Base-by-base conservation (phyloP, 2,888 invertebrate species). In the Drosophila helvetica region DNA sequence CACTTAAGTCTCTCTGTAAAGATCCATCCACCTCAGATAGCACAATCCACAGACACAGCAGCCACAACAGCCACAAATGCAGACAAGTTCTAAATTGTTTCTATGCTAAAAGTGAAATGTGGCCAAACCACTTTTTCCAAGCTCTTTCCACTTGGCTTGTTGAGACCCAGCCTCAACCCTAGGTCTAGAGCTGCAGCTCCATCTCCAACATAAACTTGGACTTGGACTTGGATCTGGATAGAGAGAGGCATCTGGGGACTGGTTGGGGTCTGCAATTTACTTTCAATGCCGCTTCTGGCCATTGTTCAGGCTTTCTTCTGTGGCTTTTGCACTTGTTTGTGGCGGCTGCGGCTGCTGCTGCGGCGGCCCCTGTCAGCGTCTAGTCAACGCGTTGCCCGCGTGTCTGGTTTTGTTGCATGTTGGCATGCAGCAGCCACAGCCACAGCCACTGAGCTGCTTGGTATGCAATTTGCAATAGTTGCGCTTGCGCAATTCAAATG, bases 101-200 rank as follows among this genome's bases (percentile, higher is more conserved):
- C 82, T 88, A 82, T 86, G 88, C 86, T 86, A 86, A 86, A 86
- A 86, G 86, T 86, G 86, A 86, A 86, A 86, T 86, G 86, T 83
- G 75, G 75, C 77, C 66, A 82, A 86, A 80, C 88, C 72, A 75
- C 88, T 86, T 86, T 80, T 85, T 80, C 65, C 62, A 45, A 66
- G 68, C 67, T 66, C 61, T 57, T 48, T 46, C 53, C 45, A 43
- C 46, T 19, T 15, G 46, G 46, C 54, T 42, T 38, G 33, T 3
- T 12, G 33, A 12, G 12, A 15, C 33, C 33, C 33, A 33, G 33
- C 27, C 2, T 27, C 27, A 27, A 33, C 12, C 33, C 12, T 12
- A 33, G 27, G 7, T 27, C 27, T 7, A 27, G 30, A 30, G 10
- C 22, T 22, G 33, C 30, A 30, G 2, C 38, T 7, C 2, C 15